These are phyloP conservation scores for Acestrorhynchus altus DNA, from an alignment of 2,797 vertebrate species.

Conservation along the genomic window DNA sequence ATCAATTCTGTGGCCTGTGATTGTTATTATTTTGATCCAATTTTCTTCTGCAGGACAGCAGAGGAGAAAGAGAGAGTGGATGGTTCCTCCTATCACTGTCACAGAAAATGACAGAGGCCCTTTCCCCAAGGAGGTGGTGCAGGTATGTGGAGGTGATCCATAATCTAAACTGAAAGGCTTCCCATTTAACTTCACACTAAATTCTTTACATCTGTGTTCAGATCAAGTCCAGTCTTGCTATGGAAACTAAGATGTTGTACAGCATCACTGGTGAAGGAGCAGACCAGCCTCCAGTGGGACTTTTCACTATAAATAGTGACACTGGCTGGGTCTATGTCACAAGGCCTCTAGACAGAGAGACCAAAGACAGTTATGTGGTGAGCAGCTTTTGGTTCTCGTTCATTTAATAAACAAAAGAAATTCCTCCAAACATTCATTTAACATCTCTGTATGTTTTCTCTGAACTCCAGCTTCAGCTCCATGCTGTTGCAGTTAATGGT, in stretches of 20 bases:
- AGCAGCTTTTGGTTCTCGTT: conserved; percentile 39
- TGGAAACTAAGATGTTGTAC: conserved; percentile 75
- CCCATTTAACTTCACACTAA: too few relatives aligned
- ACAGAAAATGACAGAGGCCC: conserved; percentile 44
- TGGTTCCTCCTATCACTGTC: conserved; percentile 42
- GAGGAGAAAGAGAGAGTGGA: conserved; percentile 58
- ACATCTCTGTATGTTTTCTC: not conserved
- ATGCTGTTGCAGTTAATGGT: conserved; percentile 68
- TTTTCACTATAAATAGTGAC: conserved; percentile 71
- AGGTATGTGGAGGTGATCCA: conserved; percentile 34
- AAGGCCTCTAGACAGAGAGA: conserved; percentile 82
- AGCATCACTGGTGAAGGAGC: conserved; percentile 88
- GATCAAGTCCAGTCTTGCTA: conserved; percentile 62
- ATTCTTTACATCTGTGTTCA: conserved; percentile 55
- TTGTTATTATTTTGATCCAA: too few relatives aligned
- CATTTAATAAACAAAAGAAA: too few relatives aligned
- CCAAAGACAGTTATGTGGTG: conserved; percentile 73
- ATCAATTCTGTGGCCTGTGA: too few relatives aligned
- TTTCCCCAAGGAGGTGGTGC: conserved; percentile 39
- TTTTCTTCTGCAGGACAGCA: conserved; percentile 9
- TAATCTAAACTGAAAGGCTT: not conserved
- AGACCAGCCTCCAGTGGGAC: conserved; percentile 64
- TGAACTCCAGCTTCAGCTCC: conserved; percentile 78
- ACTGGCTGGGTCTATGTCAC: conserved; percentile 77
- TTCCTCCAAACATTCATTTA: not conserved